Evolutionary conservation across 2,888 invertebrate genomes (phyloP).

Genomic region (Sympetrum striolatum): DNA sequence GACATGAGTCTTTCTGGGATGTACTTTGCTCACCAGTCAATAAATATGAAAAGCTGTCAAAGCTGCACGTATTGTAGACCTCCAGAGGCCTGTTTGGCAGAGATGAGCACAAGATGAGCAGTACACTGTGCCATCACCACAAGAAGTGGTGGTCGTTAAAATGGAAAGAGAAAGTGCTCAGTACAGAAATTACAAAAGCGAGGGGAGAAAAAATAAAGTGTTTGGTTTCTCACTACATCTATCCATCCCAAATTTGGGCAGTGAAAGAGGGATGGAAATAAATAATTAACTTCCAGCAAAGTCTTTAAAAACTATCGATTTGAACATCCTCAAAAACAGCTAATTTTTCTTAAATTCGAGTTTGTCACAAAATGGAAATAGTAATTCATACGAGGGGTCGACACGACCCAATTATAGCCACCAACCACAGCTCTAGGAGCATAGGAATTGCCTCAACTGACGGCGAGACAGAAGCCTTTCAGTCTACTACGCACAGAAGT

Average conservation of each 20-base stretch:
- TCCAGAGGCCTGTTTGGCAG: neutral
- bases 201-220: neutral
- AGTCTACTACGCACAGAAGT: neutral
- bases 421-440: slow-evolving; percentile 3
- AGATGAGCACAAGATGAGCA: slow-evolving; percentile 27
- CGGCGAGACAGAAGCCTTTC: neutral
- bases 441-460: slow-evolving; percentile 10
- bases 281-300: neutral
- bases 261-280: slow-evolving; percentile 29
- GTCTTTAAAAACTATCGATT: slow-evolving; percentile 5
- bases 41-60: neutral
- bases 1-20: neutral
- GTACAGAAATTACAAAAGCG: neutral
- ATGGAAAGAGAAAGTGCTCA: neutral
- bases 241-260: slow-evolving; percentile 32
- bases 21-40: neutral
- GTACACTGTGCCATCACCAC: slow-evolving; percentile 22
- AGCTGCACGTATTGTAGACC: neutral
- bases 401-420: slow-evolving; percentile 35
- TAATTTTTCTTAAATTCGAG: neutral
- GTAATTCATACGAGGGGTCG: neutral
- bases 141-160: neutral
- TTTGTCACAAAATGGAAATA: slow-evolving; percentile 33
- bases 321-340: neutral
- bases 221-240: neutral